Base-by-base conservation (phyloP, 2,797 vertebrate genomes). In the Rhinella marina region DNA sequence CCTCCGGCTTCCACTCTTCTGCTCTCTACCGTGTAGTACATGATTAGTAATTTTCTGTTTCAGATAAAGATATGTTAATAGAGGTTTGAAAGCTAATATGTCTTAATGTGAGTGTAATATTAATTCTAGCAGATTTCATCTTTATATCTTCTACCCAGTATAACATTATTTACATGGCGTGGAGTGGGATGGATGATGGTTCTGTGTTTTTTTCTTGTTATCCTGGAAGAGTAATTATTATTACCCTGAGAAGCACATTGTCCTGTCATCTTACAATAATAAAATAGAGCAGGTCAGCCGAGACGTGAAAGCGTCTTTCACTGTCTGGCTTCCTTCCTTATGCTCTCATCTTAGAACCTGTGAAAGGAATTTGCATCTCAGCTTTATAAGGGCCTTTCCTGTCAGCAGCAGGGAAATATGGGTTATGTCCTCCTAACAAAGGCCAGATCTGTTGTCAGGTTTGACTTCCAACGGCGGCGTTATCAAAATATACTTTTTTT, bases 351-450 rank as follows among this genome's bases (percentile, higher is more conserved):
- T 88, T 77, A 78, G 68, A 85, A 90, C 92, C 86, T 89, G 66
- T 81, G 87, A 89, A 86, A 93, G 90, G 92, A 91, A 93, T 93
- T 92, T 91, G 90, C 89, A 87, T 90, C 91, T 88, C 90, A 91
- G 88, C 72, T 90, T 90, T 93, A 90, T 91, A 89, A 27, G 81
- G 89, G 73, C 86, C 93, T 94, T 96, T 95, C 94, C 94, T 95
- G 94, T 95, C 94, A 95, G 94, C 91, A 91, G 90, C 90, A 87
- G 83, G 87, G 91, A 94, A 92, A 95, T 92, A 93, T 94, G 93
- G 95, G 96, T 96, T 93, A 91, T 88, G 90, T 96, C 96, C 94
- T 95, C 89, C 91, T 94, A 95, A 95, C 95, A 95, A 92, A 96
- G 94, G 93, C 91, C 83, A 92, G 93, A 90, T 89, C 93, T 90